phyloP scores from a whole-genome alignment of 1,140 invertebrate species.

The Gryon sp. region DNA sequence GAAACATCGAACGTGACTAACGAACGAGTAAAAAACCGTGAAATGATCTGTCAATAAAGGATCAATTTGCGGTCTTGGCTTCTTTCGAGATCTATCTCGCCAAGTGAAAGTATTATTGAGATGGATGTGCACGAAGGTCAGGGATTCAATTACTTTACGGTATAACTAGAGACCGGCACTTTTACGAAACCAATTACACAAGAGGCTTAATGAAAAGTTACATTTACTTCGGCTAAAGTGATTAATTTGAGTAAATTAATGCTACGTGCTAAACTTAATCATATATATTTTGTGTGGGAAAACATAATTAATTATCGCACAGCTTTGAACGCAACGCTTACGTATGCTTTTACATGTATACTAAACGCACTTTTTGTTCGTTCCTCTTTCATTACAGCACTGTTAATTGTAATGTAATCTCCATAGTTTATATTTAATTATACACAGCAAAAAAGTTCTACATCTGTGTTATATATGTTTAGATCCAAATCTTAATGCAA shows the following conservation, averaged over 20 bases:
- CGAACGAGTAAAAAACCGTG: conserved; percentile 55
- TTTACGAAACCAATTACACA: conserved; percentile 58
- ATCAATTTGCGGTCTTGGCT: conserved; percentile 55
- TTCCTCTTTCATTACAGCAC: not conserved
- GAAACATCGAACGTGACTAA: conserved; percentile 61
- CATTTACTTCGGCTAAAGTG: conserved; percentile 26
- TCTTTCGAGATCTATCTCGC: conserved; percentile 41
- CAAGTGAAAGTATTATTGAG: conserved; percentile 61
- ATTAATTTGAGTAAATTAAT: conserved; percentile 33
- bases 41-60: conserved; percentile 65
- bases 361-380: too few species aligned
- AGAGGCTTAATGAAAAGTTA: conserved; percentile 52
- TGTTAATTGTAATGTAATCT: too few species aligned
- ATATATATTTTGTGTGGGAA: conserved; percentile 26
- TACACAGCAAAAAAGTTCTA: too few species aligned
- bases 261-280: conserved; percentile 12
- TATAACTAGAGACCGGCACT: conserved; percentile 39
- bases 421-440: too few species aligned
- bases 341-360: too few species aligned
- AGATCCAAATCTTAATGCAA: too few species aligned
- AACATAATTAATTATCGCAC: conserved; percentile 21
- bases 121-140: conserved; percentile 57
- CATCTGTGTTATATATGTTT: too few species aligned
- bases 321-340: too few species aligned
- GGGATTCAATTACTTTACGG: conserved; percentile 59